Conservation (phyloP, 2,113 vertebrate species). For the Mesitornis unicolor region DNA sequence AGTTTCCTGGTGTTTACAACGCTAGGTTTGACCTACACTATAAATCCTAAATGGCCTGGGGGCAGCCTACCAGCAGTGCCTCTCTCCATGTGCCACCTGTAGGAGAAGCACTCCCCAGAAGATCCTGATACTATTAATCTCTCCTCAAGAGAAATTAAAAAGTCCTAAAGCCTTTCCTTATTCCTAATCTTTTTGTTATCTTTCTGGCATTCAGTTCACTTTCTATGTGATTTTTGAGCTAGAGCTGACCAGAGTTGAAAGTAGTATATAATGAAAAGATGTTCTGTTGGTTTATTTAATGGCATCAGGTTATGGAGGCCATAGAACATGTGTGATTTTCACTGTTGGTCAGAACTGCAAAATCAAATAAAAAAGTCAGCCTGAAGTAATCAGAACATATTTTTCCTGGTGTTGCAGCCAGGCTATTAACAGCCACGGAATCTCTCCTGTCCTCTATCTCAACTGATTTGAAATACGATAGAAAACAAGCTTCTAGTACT, state of each 20-base stretch:
- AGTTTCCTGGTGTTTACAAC: neutral
- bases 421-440: neutral
- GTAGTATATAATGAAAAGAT: neutral
- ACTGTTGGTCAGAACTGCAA: neutral
- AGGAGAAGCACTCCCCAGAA: neutral
- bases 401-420: neutral
- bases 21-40: neutral
- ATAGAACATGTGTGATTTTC: fast-evolving
- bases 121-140: neutral
- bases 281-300: neutral
- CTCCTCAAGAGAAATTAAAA: constrained; percentile 9
- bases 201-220: neutral
- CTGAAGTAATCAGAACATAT: neutral
- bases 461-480: neutral
- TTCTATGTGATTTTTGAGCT: neutral
- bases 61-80: neutral
- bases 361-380: neutral
- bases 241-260: neutral
- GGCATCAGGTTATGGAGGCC: neutral
- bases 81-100: neutral
- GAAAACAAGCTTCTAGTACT: neutral
- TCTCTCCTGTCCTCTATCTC: neutral
- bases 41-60: neutral
- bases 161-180: neutral
- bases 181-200: neutral